Evolutionary conservation across 2,797 vertebrate genomes (phyloP).

Genomic region (Loris lydekkerianus): DNA sequence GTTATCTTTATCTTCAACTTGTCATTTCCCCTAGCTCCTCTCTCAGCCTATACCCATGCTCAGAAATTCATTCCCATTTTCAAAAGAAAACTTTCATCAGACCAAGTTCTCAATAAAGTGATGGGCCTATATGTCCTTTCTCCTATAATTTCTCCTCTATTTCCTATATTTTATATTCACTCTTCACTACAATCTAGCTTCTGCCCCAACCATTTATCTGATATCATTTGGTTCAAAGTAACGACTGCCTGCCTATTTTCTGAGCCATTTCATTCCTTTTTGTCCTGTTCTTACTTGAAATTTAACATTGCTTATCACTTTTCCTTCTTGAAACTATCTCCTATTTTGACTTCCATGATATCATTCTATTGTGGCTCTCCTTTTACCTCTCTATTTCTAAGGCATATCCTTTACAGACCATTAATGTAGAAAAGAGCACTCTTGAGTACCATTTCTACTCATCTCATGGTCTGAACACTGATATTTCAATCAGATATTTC

Average conservation of each 20-base stretch:
- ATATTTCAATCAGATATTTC: conserved; percentile 42
- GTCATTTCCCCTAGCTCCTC: not conserved
- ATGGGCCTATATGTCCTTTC: not conserved
- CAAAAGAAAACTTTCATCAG: conserved; percentile 55
- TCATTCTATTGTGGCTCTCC: not conserved
- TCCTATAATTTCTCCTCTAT: not conserved
- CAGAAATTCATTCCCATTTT: not conserved
- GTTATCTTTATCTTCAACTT: conserved; percentile 56
- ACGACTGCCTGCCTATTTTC: conserved; percentile 50
- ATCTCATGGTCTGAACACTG: not conserved
- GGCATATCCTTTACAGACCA: conserved; percentile 16
- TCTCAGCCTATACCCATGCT: not conserved
- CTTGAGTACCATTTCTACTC: conserved; percentile 18
- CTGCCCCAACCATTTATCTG: conserved; percentile 1
- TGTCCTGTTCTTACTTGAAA: conserved; percentile 23
- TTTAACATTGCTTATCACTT: conserved; percentile 29
- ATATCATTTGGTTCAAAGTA: conserved; percentile 43
- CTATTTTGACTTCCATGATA: conserved; percentile 16
- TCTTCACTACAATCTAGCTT: conserved; percentile 36
- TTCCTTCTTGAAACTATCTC: conserved; percentile 33
- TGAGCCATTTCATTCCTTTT: conserved; percentile 31
- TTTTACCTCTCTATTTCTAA: conserved; percentile 8
- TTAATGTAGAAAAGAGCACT: not conserved
- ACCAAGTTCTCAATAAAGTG: conserved; percentile 23
- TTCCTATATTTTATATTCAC: not conserved